Evolutionary conservation across 2,113 vertebrate genomes (phyloP).

Genomic region (Thamnaconus septentrionalis): DNA sequence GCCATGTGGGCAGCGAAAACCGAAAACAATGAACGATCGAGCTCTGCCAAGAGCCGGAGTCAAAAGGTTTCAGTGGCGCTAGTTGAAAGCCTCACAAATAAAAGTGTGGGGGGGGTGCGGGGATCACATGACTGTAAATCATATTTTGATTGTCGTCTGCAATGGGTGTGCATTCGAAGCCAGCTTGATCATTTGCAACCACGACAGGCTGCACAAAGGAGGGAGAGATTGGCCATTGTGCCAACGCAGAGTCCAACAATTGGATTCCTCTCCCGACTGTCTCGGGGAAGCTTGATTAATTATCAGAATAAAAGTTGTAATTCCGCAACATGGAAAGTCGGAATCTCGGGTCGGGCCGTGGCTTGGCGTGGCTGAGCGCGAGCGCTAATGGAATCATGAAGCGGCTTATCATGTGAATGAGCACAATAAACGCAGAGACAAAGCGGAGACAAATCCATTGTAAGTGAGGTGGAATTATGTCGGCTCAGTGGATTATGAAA

Average conservation of each 20-base stretch:
- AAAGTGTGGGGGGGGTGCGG: background rate
- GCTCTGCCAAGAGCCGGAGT: no score
- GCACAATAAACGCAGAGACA: constrained; percentile 74
- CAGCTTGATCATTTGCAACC: background rate
- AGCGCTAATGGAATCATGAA: constrained; percentile 67
- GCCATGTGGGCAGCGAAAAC: no score
- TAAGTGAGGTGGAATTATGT: constrained; percentile 77
- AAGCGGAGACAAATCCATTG: constrained; percentile 76
- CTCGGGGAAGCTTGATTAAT: background rate
- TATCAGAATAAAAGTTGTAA: constrained; percentile 44
- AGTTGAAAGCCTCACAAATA: background rate
- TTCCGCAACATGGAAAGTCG: constrained; percentile 45
- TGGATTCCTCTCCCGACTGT: background rate
- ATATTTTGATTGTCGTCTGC: background rate
- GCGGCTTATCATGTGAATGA: constrained; percentile 72
- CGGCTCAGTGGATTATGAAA: constrained; percentile 73
- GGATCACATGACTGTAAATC: background rate
- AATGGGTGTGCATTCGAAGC: background rate
- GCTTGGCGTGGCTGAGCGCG: constrained; percentile 32
- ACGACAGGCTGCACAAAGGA: background rate
- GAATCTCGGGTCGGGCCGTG: constrained; percentile 23
- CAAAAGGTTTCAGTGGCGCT: no score
- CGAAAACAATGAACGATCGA: no score
- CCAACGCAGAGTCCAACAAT: constrained; percentile 20
- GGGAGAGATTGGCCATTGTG: constrained; percentile 5